Evolutionary conservation across 2,113 vertebrate species (phyloP), one percentile per base, ranked within the genome.

Genomic region (Paratilapia polleni): DNA sequence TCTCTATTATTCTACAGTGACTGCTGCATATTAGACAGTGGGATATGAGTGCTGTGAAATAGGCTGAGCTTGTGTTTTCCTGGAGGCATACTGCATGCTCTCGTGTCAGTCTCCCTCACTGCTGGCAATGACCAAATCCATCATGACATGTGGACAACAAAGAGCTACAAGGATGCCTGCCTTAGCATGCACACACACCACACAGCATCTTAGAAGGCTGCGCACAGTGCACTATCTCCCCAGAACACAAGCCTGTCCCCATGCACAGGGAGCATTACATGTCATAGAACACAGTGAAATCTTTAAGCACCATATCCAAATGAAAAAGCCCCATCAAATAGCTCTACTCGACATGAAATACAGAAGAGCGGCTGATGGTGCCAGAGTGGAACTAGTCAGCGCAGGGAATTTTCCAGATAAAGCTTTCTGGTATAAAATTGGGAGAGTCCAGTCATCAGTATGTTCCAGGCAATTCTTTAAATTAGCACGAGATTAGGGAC

Each of bases 401-500:
- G 22, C n/a, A 19, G 73, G 79, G 82, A 83, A 83, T 89, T 87
- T 81, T 86, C 73, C 88, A 91, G 91, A 91, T 93, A 91, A 93
- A 85, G 88, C 83, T 82, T 80, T 88, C 89, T 92, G 88, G 84
- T 90, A 82, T 90, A 86, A 94, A 95, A 90, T 78, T 91, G 87
- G 86, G 90, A 92, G 88, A 91, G 93, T 96, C 91, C 93, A 91
- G 91, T 90, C 89, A 90, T 94, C 91, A 93, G 93, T 90, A 87
- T 89, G 88, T 94, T 94, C 58, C 81, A 93, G 88, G 91, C 94
- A 95, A 93, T 95, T 94, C 93, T 94, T 94, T 92, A 95, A 96
- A 95, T 93, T 90, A 95, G 94, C 86, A 85, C 75, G 84, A 94
- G 95, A 96, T 96, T 95, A 96, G 92, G 94, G 93, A 93, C 92